These are phyloP conservation scores for Myotis brandtii DNA, from an alignment of 2,113 vertebrate species.

Conservation along the genomic window DNA sequence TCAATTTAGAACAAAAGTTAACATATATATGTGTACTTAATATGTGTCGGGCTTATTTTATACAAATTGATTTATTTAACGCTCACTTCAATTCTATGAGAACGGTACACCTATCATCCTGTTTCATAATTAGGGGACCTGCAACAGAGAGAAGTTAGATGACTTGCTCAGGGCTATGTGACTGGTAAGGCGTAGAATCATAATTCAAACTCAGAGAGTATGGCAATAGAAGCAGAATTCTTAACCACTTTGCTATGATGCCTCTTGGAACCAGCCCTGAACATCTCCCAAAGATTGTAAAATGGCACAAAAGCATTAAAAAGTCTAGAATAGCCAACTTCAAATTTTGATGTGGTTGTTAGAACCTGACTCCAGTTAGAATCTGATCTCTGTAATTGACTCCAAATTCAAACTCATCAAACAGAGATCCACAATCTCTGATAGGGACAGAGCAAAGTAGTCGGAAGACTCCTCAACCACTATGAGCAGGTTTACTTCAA, in stretches of 20 bases:
- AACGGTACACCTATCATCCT: background rate
- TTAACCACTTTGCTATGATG: background rate
- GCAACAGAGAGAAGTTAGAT: background rate
- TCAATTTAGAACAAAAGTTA: slow-evolving; percentile 9
- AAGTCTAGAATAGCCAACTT: background rate
- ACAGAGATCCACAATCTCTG: background rate
- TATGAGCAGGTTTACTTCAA: background rate
- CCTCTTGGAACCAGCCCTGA: background rate
- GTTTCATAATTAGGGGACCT: background rate
- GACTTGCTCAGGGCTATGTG: background rate
- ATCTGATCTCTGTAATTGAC: background rate
- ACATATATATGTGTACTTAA: background rate
- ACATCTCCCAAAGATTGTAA: background rate
- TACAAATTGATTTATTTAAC: background rate
- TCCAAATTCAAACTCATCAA: slow-evolving; percentile 9
- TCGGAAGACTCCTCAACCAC: background rate
- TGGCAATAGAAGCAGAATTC: background rate
- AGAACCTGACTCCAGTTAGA: background rate
- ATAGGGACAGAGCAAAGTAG: background rate
- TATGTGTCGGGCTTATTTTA: background rate
- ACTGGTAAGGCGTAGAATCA: background rate
- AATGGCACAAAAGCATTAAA: background rate
- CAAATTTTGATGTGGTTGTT: slow-evolving; percentile 7
- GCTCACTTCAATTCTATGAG: background rate
- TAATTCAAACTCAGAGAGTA: background rate